Percentiles rank a stretch among this genome's conserved stretches.
These are phyloP conservation scores for Ctenochaetus hawaiiensis DNA, from an alignment of 2,797 vertebrate genomes.

Conservation along the genomic window DNA sequence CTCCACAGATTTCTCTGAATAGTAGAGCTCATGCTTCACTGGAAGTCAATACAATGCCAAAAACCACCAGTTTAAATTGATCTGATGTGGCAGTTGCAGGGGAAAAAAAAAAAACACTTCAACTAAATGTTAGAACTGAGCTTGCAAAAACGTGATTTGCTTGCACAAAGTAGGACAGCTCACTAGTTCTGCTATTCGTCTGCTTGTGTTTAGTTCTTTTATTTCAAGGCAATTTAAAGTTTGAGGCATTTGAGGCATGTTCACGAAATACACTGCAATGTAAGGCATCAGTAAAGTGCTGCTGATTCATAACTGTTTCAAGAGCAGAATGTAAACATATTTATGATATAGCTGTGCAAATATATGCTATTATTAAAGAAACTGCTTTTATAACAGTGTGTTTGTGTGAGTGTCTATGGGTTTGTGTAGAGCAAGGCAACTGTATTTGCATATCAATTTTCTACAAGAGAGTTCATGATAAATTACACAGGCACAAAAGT, in stretches of 20 bases:
- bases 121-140: neutral
- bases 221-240: no score
- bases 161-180: neutral
- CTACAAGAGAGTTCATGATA: no score
- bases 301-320: neutral
- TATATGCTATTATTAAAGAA: neutral
- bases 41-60: neutral
- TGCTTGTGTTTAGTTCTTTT: no score
- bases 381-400: neutral
- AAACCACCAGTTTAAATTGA: neutral
- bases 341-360: no score
- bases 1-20: neutral
- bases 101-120: neutral
- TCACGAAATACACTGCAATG: no score
- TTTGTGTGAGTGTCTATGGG: neutral
- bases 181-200: no score
- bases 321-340: neutral
- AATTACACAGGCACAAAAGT: neutral
- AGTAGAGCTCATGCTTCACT: neutral
- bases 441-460: neutral
- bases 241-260: no score
- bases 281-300: neutral
- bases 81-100: constrained; percentile 17
- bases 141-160: neutral
- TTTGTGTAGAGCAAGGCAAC: no score